phyloP scores from a whole-genome alignment of 2,888 invertebrate species.

The Dorcus hopei region DNA sequence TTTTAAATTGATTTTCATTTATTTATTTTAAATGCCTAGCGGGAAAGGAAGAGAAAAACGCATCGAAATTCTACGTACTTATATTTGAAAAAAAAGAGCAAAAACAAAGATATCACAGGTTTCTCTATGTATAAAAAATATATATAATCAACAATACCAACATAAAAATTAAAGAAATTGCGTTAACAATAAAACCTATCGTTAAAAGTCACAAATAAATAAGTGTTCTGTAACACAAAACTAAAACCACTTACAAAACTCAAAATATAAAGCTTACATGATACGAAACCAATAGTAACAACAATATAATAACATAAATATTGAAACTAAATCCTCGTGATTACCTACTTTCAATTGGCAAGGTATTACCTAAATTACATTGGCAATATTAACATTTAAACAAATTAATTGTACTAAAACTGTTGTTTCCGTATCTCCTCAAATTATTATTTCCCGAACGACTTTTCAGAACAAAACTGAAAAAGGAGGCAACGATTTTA shows the following conservation, averaged over 20 bases:
- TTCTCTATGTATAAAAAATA: constrained; percentile 31
- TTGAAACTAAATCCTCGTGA: not conserved
- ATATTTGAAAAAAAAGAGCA: constrained; percentile 23
- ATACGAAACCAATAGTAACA: too few species aligned
- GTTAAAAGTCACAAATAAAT: not conserved
- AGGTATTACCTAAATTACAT: not conserved
- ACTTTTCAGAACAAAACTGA: too few species aligned
- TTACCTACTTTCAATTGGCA: not conserved
- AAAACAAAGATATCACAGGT: constrained; percentile 47
- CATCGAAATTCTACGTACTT: not conserved
- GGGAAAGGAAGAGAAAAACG: not conserved
- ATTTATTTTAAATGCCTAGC: not conserved
- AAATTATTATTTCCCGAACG: too few species aligned
- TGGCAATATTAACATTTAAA: not conserved
- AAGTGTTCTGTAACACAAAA: constrained; percentile 7
- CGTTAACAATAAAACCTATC: constrained; percentile 5
- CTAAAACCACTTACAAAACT: not conserved
- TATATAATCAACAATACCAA: constrained; percentile 14
- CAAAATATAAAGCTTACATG: too few species aligned
- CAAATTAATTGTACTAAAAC: not conserved
- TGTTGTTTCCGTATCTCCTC: too few species aligned
- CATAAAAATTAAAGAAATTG: constrained; percentile 1
- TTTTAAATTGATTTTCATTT: constrained; percentile 7
- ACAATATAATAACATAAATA: too few species aligned
- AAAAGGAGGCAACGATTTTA: too few species aligned